Evolutionary conservation across 2,797 vertebrate genomes (phyloP).

Genomic region (Hydrolagus colliei): DNA sequence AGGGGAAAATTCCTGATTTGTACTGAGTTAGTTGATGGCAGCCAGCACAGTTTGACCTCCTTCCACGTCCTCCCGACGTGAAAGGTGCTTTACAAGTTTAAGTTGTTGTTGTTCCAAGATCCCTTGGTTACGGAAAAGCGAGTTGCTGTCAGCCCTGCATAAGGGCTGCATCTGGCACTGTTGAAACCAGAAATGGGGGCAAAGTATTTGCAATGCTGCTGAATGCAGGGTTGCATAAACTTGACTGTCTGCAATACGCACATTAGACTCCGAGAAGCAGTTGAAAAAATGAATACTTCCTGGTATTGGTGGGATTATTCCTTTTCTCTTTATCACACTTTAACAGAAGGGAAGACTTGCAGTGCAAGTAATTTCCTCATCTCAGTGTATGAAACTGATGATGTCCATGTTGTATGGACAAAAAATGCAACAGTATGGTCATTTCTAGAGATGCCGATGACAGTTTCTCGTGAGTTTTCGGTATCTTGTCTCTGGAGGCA

Average conservation of each 20-base stretch:
- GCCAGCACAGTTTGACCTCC: no score
- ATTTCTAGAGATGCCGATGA: neutral
- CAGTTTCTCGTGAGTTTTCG: neutral
- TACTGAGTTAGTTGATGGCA: no score
- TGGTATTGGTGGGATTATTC: neutral
- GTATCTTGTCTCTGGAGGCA: neutral
- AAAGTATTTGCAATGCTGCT: no score
- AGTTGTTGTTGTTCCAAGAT: neutral
- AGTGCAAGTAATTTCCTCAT: slow-evolving; percentile 4
- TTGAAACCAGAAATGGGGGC: no score
- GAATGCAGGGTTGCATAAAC: no score
- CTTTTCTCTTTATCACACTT: no score
- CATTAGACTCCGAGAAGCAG: neutral
- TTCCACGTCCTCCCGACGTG: neutral
- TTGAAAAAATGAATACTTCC: neutral
- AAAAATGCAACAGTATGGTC: no score
- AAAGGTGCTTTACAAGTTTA: neutral
- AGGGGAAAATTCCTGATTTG: no score
- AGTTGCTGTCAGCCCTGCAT: no score
- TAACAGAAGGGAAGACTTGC: neutral
- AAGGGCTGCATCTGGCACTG: no score
- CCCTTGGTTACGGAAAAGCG: neutral
- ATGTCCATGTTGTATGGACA: neutral
- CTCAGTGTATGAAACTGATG: neutral
- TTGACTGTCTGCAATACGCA: neutral